phyloP scores from a whole-genome alignment of 2,113 vertebrate genomes.

The Picathartes gymnocephalus region DNA sequence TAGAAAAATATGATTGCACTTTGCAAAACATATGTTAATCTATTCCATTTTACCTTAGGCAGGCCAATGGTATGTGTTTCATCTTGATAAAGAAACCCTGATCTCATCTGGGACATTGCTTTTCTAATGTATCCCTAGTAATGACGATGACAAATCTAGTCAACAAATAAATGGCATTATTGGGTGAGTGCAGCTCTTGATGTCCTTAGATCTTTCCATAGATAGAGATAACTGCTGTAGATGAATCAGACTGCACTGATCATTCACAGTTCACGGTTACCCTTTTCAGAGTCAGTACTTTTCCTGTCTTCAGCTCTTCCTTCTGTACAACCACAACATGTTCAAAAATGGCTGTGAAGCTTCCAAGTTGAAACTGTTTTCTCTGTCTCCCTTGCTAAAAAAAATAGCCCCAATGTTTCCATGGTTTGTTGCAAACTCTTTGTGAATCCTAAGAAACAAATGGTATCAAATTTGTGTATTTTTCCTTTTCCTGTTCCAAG shows the following conservation, averaged over 20 bases:
- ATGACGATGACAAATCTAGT: background rate
- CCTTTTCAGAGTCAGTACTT: constrained; percentile 9
- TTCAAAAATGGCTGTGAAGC: background rate
- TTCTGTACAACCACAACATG: background rate
- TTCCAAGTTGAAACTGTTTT: background rate
- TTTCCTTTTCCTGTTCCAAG: background rate
- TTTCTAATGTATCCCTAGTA: background rate
- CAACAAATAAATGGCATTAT: constrained; percentile 1
- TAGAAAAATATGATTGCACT: background rate
- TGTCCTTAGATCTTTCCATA: background rate
- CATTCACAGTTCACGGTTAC: background rate
- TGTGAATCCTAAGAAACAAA: background rate
- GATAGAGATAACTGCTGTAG: background rate
- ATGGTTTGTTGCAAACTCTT: background rate
- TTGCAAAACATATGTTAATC: background rate
- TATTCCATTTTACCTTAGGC: background rate
- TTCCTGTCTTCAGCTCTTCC: background rate
- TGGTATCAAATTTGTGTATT: background rate
- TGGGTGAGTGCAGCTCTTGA: background rate
- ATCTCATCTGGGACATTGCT: background rate
- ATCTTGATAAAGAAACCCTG: background rate
- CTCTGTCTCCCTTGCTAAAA: background rate
- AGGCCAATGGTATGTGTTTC: background rate
- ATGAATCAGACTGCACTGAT: constrained; percentile 5
- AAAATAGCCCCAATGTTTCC: background rate